A percentile compares a stretch with the other conserved stretches of the same genome.
These are phyloP conservation scores for Acanthoscelides obtectus DNA, from an alignment of 2,888 invertebrate species.

Conservation along the genomic window DNA sequence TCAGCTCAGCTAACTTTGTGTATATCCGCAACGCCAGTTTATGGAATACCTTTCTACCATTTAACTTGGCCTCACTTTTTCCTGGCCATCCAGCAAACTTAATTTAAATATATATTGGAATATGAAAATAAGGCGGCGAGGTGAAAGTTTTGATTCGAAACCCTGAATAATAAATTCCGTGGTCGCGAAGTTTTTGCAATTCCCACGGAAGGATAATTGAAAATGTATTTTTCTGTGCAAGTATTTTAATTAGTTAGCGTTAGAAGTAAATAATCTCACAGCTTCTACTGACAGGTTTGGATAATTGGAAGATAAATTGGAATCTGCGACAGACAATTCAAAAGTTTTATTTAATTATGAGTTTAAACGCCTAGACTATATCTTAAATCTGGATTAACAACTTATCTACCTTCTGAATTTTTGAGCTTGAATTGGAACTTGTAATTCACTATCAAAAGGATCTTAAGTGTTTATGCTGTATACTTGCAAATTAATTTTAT, in stretches of 20 bases:
- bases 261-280: neutral
- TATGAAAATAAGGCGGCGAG: conserved; percentile 7
- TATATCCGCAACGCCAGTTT: neutral
- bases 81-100: conserved; percentile 3
- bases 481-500: too few relatives aligned
- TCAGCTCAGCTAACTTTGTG: neutral
- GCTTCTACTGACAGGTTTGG: too few relatives aligned
- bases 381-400: too few relatives aligned
- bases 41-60: neutral
- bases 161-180: neutral
- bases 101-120: conserved; percentile 19
- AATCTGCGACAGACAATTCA: too few relatives aligned
- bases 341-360: too few relatives aligned
- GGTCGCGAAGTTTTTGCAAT: neutral
- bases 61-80: neutral
- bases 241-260: neutral
- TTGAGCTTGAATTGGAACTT: too few relatives aligned
- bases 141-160: neutral
- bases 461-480: too few relatives aligned
- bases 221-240: neutral
- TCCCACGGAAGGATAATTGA: neutral
- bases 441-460: too few relatives aligned
- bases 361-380: too few relatives aligned
- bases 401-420: too few relatives aligned
- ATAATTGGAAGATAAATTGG: too few relatives aligned